Percentiles rank a stretch among this genome's conserved stretches.
Evolutionary conservation across 2,113 vertebrate species (phyloP).

Genomic region (Thomomys bottae): DNA sequence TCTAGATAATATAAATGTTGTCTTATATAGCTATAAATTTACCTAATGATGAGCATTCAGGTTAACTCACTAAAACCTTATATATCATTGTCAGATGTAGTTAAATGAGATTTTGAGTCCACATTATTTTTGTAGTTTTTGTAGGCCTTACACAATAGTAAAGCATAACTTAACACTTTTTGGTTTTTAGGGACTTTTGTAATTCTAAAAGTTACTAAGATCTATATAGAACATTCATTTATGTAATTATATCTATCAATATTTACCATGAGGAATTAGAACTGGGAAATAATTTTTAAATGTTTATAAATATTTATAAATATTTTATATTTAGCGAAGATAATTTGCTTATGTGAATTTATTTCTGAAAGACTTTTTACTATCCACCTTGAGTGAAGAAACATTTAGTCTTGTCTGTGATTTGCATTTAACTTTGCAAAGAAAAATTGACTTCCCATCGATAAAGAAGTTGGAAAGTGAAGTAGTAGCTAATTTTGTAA

Average conservation of each 20-base stretch:
- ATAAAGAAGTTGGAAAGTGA: background rate
- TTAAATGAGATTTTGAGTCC: slow-evolving; percentile 37
- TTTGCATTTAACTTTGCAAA: background rate
- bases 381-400: slow-evolving; percentile 8
- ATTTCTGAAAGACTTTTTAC: background rate
- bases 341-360: background rate
- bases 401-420: background rate
- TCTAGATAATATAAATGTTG: too few species aligned
- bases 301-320: slow-evolving; percentile 32
- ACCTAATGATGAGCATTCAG: background rate
- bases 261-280: slow-evolving; percentile 2
- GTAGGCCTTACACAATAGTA: background rate
- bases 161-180: background rate
- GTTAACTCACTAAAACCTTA: background rate
- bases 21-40: background rate
- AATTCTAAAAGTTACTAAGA: background rate
- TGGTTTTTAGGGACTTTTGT: background rate
- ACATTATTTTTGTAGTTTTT: background rate
- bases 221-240: background rate
- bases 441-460: background rate
- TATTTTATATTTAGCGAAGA: background rate
- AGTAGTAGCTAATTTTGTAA: background rate
- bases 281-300: background rate
- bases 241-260: background rate
- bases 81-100: background rate